These are phyloP conservation scores for Apostichopus japonicus DNA, from an alignment of 35 echinoderm and acorn worm genomes.

Conservation along the genomic window DNA sequence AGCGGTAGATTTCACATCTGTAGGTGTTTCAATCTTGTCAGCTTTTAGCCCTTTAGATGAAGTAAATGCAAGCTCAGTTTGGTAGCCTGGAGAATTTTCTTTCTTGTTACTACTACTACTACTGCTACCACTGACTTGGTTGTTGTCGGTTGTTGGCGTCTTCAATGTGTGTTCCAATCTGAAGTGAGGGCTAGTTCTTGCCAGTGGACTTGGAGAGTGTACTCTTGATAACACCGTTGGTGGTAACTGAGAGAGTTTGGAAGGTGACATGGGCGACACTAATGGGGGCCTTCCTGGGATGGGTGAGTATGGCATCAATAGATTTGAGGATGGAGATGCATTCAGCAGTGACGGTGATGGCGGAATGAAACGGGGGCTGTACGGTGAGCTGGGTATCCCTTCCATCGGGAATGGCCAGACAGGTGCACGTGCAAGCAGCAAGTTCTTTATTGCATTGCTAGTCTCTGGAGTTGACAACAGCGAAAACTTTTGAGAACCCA, in stretches of 20 bases:
- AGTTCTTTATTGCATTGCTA: conserved; percentile 78
- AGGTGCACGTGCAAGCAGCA: conserved; percentile 78
- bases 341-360: conserved; percentile 71
- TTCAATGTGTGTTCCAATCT: conserved; percentile 7
- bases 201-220: conserved; percentile 53
- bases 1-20: background rate
- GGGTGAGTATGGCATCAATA: conserved; percentile 59
- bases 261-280: conserved; percentile 91
- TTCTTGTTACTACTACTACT: background rate
- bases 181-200: conserved; percentile 28
- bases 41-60: background rate
- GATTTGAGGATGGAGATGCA: conserved; percentile 68
- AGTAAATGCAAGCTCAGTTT: background rate
- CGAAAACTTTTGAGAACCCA: conserved; percentile 9
- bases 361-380: conserved; percentile 79
- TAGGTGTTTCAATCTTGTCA: background rate
- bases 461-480: conserved; percentile 22
- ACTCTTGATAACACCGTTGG: conserved; percentile 78
- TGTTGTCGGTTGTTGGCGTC: background rate
- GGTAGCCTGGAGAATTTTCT: background rate
- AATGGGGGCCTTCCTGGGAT: conserved; percentile 42
- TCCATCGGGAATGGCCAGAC: conserved; percentile 56
- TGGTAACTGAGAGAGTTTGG: conserved; percentile 87
- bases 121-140: background rate
- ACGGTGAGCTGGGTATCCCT: conserved; percentile 51